Evolutionary conservation across 2,113 vertebrate genomes (phyloP).

Genomic region (Nothocercus nigrocapillus): DNA sequence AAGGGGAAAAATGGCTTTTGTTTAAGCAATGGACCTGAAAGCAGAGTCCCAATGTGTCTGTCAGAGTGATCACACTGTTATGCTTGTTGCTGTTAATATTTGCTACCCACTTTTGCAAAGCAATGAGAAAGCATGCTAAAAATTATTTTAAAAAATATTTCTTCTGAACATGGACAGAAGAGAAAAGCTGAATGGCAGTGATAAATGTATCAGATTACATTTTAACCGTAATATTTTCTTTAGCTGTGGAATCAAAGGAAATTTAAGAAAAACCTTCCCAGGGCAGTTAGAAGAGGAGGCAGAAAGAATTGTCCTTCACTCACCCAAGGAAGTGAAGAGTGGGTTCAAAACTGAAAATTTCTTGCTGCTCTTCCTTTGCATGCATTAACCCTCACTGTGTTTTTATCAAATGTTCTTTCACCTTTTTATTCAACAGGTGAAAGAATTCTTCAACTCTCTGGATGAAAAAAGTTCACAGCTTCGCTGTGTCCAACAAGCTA

Average conservation of each 20-base stretch:
- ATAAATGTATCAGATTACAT: not conserved
- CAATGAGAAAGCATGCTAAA: no score
- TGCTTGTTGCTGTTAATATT: no score
- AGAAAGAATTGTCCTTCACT: not conserved
- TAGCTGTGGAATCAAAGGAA: not conserved
- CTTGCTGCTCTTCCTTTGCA: not conserved
- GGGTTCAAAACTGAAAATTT: fast-evolving
- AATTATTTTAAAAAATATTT: not conserved
- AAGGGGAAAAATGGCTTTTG: not conserved
- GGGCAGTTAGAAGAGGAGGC: not conserved
- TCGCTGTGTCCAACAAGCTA: constrained; percentile 85
- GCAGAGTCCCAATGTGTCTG: not conserved
- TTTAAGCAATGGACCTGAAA: not conserved
- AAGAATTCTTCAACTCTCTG: constrained; percentile 85
- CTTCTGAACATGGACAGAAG: not conserved
- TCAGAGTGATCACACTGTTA: fast-evolving
- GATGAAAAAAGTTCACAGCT: constrained; percentile 83
- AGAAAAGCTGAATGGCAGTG: not conserved
- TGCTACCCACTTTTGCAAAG: not conserved
- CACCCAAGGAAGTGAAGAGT: not conserved
- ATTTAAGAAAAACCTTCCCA: not conserved
- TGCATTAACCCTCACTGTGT: not conserved
- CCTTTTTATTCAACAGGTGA: constrained; percentile 73
- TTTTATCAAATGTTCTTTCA: not conserved
- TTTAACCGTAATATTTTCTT: not conserved